Percentiles rank a stretch among this genome's conserved stretches.
Evolutionary conservation across 1,140 invertebrate species (phyloP).

Genomic region (Cotesia chilonis): DNA sequence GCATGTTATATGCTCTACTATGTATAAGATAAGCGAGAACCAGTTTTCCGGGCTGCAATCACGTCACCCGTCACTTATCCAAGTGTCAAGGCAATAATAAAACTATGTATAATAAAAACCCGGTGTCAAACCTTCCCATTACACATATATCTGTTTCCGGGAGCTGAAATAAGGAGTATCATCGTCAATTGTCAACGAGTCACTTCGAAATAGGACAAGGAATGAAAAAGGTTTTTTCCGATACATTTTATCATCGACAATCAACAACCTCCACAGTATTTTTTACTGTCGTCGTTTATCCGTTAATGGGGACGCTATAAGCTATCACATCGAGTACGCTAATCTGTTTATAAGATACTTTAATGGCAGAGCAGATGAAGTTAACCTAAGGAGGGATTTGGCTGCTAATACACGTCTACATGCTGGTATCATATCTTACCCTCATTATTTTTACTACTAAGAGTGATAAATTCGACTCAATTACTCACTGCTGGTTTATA

Average conservation of each 20-base stretch:
- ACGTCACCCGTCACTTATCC: neutral
- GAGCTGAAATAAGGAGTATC: no score
- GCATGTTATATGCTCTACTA: neutral
- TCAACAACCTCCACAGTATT: neutral
- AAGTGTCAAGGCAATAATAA: neutral
- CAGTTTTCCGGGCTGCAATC: conserved; percentile 21
- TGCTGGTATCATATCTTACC: neutral
- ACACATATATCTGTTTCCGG: no score
- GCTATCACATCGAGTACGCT: conserved; percentile 22
- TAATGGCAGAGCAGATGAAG: conserved; percentile 25
- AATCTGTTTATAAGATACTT: conserved; percentile 33
- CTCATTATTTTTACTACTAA: neutral
- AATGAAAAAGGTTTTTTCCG: no score
- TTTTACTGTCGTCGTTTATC: conserved; percentile 27
- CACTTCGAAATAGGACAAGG: no score
- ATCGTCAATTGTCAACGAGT: no score
- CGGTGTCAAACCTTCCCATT: neutral
- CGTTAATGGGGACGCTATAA: conserved; percentile 27
- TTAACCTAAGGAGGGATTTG: neutral
- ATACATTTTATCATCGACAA: neutral
- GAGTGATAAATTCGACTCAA: no score
- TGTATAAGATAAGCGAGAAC: conserved; percentile 26
- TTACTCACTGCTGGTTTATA: no score
- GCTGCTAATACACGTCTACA: neutral
- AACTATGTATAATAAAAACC: conserved; percentile 12